A percentile compares a stretch with the other conserved stretches of the same genome.
These are phyloP conservation scores for Myzus persicae DNA, from an alignment of 1,140 invertebrate genomes.

Conservation along the genomic window DNA sequence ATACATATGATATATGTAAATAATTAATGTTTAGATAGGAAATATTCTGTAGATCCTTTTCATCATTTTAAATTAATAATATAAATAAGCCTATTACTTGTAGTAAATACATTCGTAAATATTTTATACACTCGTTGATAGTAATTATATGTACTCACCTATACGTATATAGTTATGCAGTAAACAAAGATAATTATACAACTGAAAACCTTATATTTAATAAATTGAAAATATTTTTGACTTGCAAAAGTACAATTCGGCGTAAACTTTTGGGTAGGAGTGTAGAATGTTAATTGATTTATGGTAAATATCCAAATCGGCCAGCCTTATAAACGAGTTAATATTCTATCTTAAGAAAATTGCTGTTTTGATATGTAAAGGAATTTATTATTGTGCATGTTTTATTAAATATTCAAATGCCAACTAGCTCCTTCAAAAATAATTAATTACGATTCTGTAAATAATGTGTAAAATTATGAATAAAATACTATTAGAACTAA, in stretches of 20 bases:
- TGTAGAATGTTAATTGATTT: not conserved
- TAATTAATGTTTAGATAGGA: too few species aligned
- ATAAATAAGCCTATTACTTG: too few species aligned
- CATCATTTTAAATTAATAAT: too few species aligned
- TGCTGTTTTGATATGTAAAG: not conserved
- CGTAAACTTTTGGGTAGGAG: not conserved
- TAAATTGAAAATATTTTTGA: too few species aligned
- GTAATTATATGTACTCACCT: not conserved
- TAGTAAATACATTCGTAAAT: not conserved
- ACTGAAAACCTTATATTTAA: too few species aligned
- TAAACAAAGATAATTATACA: not conserved
- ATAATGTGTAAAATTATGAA: not conserved
- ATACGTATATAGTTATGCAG: not conserved
- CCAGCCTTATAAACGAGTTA: not conserved
- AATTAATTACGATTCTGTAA: not conserved
- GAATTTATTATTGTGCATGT: not conserved
- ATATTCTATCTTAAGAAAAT: not conserved
- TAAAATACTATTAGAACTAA: not conserved
- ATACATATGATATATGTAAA: too few species aligned
- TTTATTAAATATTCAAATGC: not conserved
- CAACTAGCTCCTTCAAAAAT: not conserved
- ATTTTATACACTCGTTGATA: not conserved
- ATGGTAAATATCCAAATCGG: too few species aligned
- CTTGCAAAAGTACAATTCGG: not conserved
- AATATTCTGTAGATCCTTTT: too few species aligned